phyloP scores from a whole-genome alignment of 1,140 invertebrate genomes.

The Drosophila ercepeae region DNA sequence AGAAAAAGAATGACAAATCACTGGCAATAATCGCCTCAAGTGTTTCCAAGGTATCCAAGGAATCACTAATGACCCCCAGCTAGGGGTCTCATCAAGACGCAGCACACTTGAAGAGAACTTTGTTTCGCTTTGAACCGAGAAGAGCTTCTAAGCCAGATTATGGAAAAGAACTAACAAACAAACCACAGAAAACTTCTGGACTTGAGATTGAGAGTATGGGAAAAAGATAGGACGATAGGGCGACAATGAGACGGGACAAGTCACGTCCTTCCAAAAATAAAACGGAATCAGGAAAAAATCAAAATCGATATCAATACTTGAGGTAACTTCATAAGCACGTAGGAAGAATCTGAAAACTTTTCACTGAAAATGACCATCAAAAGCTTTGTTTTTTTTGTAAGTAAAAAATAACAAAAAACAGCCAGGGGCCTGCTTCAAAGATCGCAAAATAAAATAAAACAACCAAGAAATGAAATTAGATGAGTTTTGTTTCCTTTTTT shows the following conservation, averaged over 20 bases:
- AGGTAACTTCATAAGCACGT: slow-evolving; percentile 15
- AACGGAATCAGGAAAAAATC: slow-evolving; percentile 52
- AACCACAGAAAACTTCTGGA: slow-evolving; percentile 33
- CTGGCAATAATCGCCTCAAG: slow-evolving; percentile 8
- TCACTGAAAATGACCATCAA: slow-evolving; percentile 51
- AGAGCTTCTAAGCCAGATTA: slow-evolving; percentile 21
- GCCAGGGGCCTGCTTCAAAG: background rate
- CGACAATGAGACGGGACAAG: slow-evolving; percentile 34
- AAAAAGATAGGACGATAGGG: slow-evolving; percentile 24
- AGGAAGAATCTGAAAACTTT: slow-evolving; percentile 31
- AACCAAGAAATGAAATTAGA: slow-evolving; percentile 55
- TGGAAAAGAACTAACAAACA: slow-evolving; percentile 16
- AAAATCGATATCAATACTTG: slow-evolving; percentile 32
- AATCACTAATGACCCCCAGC: slow-evolving; percentile 28
- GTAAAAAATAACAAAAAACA: slow-evolving; percentile 11
- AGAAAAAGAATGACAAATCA: slow-evolving; percentile 18
- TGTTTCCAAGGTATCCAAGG: slow-evolving; percentile 27
- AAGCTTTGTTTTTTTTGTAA: slow-evolving; percentile 33
- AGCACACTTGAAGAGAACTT: slow-evolving; percentile 14
- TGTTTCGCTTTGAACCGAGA: slow-evolving; percentile 16
- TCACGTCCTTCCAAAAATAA: slow-evolving; percentile 48
- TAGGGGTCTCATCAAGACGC: slow-evolving; percentile 12
- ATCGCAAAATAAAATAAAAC: slow-evolving; percentile 14
- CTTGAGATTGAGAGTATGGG: slow-evolving; percentile 5
- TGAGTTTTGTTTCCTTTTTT: slow-evolving; percentile 37